Base-by-base conservation (phyloP, 2,888 invertebrate genomes). In the Idaea aversata region DNA sequence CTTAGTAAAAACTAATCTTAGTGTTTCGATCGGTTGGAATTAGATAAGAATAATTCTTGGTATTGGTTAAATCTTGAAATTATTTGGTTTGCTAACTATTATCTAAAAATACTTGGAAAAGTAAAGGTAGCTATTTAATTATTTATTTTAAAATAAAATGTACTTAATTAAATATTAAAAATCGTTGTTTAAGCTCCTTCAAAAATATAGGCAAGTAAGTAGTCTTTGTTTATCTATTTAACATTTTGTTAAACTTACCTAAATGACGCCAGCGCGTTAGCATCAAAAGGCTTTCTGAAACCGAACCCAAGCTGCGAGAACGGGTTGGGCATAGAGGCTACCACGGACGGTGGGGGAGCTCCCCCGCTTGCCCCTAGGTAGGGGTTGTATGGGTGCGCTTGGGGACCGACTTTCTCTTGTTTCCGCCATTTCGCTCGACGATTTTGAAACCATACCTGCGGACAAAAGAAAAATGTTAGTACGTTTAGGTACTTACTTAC, bases 391-490 rank as follows among this genome's bases (percentile, higher is more conserved):
- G 98, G 98, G 86, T 98, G 98, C 2, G 95, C 97, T 80, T 97
- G 96, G 0, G 98, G 98, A 0, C 98, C 98, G 67, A 98, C 98
- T 89, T 97, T 98, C 88, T 98, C 98, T 82, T 97, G 97, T 82
- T 98, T 98, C 59, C 98, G 94, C 98, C 98, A 98, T 90, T 98
- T 98, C 61, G 98, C 98, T 59, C 98, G 94, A 1, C 98, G 94
- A 87, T 98, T 98, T 93, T 98, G 98, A 88, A 98, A 98, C 98
- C 98, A 98, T 5, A 98, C 98, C 98, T 98, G 95, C 0, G 93
- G 94, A 78, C 16, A 58, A 47, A 38, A 5, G 3, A 59, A n/a
- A 63, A 59, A 34, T 4, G 25, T 38, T 10, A 57, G 61, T 57
- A 47, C 47, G 58, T 5, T 47, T 62, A 25, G 25, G 25, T 3